Conservation (phyloP, 1,140 invertebrate genomes). For the Drosophila ironensis region DNA sequence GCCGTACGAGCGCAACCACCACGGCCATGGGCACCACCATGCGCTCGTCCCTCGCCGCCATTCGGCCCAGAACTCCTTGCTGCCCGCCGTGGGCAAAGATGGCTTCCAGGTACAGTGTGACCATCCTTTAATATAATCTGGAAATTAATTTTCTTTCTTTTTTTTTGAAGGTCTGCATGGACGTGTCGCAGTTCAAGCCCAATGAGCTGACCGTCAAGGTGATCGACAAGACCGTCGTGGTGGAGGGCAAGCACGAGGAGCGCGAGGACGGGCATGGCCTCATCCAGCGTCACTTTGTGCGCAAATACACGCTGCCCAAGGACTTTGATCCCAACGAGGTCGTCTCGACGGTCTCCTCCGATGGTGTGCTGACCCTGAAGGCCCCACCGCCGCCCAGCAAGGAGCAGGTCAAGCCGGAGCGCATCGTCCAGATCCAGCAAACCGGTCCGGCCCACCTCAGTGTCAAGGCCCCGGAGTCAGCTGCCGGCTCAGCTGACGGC, state of each 20-base stretch:
- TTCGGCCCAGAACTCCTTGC: conserved; percentile 23
- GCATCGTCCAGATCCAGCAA: conserved; percentile 82
- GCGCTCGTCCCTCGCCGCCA: conserved; percentile 38
- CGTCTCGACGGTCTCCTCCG: conserved; percentile 87
- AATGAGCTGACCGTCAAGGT: conserved; percentile 92
- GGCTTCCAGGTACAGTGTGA: conserved; percentile 83
- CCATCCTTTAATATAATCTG: background rate
- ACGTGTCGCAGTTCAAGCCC: conserved; percentile 93
- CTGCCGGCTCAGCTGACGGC: conserved; percentile 13
- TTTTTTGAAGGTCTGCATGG: conserved; percentile 85
- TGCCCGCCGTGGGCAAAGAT: conserved; percentile 83
- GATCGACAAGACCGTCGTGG: conserved; percentile 86
- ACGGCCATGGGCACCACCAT: conserved; percentile 22
- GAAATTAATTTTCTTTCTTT: no score
- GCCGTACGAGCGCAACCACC: conserved; percentile 45
- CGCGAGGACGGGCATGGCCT: conserved; percentile 88
- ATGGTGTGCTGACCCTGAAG: conserved; percentile 87
- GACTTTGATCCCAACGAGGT: conserved; percentile 86
- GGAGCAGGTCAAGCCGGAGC: conserved; percentile 81
- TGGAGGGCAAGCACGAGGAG: conserved; percentile 90
- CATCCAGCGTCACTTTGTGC: conserved; percentile 88
- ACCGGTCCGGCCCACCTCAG: conserved; percentile 80
- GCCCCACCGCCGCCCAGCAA: conserved; percentile 83
- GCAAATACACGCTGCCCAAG: conserved; percentile 88
- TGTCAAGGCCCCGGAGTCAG: conserved; percentile 58